phyloP scores from a whole-genome alignment of 2,888 invertebrate species.

The Cerceris rybyensis region DNA sequence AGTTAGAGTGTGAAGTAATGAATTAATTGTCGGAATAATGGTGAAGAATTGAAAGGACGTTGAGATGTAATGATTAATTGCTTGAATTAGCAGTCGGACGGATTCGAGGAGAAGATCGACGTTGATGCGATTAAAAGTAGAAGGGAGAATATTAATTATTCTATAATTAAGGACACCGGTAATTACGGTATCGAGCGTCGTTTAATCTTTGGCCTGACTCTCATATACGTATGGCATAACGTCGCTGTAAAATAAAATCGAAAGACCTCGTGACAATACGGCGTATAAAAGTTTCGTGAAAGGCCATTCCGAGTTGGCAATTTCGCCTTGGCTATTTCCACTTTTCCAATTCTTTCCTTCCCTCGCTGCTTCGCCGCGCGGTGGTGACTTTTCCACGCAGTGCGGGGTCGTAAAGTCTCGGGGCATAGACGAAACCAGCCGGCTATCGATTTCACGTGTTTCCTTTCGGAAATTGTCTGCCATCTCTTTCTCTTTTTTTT shows the following conservation, averaged over 20 bases:
- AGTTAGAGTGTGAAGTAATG: background rate
- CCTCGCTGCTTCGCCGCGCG: slow-evolving; percentile 36
- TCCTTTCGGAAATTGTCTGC: slow-evolving; percentile 69
- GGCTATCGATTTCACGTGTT: slow-evolving; percentile 71
- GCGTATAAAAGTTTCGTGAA: slow-evolving; percentile 47
- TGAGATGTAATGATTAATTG: too few species aligned
- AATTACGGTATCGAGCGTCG: background rate
- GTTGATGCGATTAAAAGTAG: too few species aligned
- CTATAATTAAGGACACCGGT: too few species aligned
- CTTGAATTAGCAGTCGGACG: too few species aligned
- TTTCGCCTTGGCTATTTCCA: slow-evolving; percentile 54
- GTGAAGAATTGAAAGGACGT: background rate
- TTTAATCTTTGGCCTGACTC: background rate
- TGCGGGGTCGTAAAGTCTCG: slow-evolving; percentile 57
- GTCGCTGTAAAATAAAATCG: slow-evolving; percentile 43
- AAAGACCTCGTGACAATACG: slow-evolving; percentile 39
- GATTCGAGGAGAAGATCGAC: too few species aligned
- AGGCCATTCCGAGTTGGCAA: slow-evolving; percentile 56
- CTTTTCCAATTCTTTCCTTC: slow-evolving; percentile 55
- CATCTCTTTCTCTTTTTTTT: slow-evolving; percentile 53
- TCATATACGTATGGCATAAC: background rate
- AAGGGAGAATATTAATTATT: too few species aligned
- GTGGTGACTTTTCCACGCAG: slow-evolving; percentile 62
- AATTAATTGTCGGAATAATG: background rate
- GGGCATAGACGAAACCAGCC: slow-evolving; percentile 39